Evolutionary conservation across 2,113 vertebrate species (phyloP).

Genomic region (Anser cygnoides): DNA sequence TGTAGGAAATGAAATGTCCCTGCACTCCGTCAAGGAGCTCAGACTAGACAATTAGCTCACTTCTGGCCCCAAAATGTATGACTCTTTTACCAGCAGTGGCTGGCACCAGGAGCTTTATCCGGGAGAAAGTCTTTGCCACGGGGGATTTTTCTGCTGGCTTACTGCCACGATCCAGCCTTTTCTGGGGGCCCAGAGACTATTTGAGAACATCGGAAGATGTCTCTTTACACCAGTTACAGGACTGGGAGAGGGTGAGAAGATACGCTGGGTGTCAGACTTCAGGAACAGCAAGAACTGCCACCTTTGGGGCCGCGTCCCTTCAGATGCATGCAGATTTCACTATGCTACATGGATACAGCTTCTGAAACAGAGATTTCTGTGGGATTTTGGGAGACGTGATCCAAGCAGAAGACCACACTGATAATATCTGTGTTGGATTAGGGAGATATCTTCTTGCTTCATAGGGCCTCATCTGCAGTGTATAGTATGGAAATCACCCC

Average conservation of each 20-base stretch:
- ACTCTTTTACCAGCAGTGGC: background rate
- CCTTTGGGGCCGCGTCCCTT: background rate
- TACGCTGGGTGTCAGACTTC: background rate
- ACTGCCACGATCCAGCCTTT: background rate
- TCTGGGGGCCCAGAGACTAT: background rate
- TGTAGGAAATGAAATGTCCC: background rate
- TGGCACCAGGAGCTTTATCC: background rate
- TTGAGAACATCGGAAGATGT: background rate
- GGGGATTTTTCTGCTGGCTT: background rate
- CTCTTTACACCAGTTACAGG: background rate
- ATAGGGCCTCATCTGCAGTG: fast-evolving
- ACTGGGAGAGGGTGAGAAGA: background rate
- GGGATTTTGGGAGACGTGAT: fast-evolving
- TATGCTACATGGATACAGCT: background rate
- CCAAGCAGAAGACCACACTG: background rate
- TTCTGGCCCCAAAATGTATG: background rate
- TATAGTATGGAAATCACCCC: background rate
- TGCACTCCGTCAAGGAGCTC: background rate
- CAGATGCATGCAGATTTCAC: background rate
- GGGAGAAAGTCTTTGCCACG: background rate
- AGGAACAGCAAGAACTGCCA: background rate
- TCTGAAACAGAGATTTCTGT: background rate
- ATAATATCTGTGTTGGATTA: background rate
- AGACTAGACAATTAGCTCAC: background rate
- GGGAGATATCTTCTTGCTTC: background rate